A percentile compares a stretch with the other conserved stretches of the same genome.
Evolutionary conservation across 2,797 vertebrate species (phyloP).

Genomic region (Chromis chromis): DNA sequence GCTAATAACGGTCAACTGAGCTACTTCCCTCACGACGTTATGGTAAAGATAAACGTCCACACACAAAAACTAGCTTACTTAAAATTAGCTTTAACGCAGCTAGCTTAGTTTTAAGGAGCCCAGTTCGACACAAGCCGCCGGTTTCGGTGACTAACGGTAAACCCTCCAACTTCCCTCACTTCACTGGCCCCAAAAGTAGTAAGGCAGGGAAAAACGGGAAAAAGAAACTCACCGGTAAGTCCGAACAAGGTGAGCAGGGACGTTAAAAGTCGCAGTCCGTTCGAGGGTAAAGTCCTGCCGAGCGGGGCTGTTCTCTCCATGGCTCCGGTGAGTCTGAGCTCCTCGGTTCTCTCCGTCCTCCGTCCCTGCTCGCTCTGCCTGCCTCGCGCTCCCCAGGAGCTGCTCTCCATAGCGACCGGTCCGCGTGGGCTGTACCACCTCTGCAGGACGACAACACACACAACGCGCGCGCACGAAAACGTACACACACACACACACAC

Average conservation of each 20-base stretch:
- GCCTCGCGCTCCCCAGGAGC: constrained; percentile 56
- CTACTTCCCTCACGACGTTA: constrained; percentile 18
- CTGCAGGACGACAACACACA: constrained; percentile 45
- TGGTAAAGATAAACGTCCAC: constrained; percentile 1
- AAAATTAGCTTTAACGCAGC: constrained; percentile 38
- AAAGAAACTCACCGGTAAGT: constrained; percentile 79
- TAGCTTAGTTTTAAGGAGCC: constrained; percentile 16
- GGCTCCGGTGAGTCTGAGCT: constrained; percentile 60
- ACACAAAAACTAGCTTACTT: background rate
- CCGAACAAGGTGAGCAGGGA: constrained; percentile 71
- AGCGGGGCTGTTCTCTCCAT: constrained; percentile 78
- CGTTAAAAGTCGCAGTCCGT: constrained; percentile 66
- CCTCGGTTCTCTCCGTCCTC: constrained; percentile 31
- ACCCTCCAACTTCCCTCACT: constrained; percentile 51
- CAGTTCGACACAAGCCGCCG: background rate
- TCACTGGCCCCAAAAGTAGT: constrained; percentile 17
- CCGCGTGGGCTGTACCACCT: constrained; percentile 79
- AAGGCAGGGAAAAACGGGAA: background rate
- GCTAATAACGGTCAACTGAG: constrained; percentile 32
- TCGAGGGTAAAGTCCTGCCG: constrained; percentile 56
- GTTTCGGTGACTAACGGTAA: constrained; percentile 6
- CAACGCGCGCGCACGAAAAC: background rate
- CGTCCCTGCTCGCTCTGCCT: constrained; percentile 31
- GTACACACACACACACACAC: background rate
- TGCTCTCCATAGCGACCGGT: constrained; percentile 74